phyloP scores from a whole-genome alignment of 1,140 invertebrate species.

The Periplaneta americana region DNA sequence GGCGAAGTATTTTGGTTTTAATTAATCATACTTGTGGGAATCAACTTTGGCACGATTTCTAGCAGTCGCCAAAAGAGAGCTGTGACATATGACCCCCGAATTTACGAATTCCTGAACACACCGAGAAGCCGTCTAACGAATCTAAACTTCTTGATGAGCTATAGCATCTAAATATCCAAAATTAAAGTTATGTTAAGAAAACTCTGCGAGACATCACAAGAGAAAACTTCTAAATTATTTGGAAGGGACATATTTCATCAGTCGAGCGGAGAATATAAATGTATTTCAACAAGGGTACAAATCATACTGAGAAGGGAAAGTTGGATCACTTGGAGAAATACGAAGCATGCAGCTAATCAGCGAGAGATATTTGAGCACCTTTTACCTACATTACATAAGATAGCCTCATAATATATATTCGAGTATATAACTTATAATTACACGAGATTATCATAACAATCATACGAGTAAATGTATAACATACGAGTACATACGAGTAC shows the following conservation, averaged over 20 bases:
- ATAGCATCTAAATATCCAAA: background rate
- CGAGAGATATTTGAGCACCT: too few species aligned
- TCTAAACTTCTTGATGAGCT: background rate
- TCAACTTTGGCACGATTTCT: background rate
- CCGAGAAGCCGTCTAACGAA: background rate
- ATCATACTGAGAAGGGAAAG: background rate
- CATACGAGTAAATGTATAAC: too few species aligned
- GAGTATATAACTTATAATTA: too few species aligned
- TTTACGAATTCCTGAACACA: background rate
- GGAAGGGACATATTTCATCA: background rate
- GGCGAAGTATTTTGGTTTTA: background rate
- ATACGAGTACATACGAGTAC: too few species aligned
- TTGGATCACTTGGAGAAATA: too few species aligned
- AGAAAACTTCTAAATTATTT: background rate
- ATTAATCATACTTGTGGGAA: background rate
- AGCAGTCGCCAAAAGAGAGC: background rate
- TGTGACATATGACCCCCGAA: background rate
- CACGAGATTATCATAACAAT: too few species aligned
- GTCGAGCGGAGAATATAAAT: background rate
- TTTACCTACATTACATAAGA: too few species aligned
- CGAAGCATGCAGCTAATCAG: too few species aligned
- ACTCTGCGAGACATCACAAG: background rate
- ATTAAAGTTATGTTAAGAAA: background rate
- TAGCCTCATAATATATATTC: too few species aligned
- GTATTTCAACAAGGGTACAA: background rate